Percentiles rank a stretch among this genome's conserved stretches.
Conservation (phyloP, 2,113 vertebrate genomes). For the Peromyscus maniculatus region DNA sequence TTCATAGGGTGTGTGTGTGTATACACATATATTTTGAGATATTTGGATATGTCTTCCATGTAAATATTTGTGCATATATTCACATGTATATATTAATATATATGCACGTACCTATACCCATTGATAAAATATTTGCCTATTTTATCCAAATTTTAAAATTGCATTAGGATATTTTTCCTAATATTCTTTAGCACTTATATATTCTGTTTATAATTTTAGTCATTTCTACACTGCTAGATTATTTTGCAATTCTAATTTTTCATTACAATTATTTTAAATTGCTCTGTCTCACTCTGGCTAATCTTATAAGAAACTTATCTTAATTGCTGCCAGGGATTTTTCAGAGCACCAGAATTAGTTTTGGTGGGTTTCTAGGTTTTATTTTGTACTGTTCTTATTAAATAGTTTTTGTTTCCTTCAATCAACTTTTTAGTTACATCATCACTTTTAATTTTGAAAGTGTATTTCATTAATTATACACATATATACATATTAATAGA, state of each 20-base stretch:
- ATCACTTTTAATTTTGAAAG: constrained; percentile 34
- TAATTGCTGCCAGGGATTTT: constrained; percentile 13
- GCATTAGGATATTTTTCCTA: neutral
- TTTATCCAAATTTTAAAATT: neutral
- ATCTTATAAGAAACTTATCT: neutral
- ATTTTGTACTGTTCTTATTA: neutral
- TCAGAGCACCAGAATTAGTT: neutral
- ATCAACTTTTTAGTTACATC: neutral
- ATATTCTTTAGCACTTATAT: neutral
- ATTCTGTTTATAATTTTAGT: constrained; percentile 37
- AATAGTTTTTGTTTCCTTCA: neutral
- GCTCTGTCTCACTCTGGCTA: neutral
- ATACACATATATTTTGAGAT: neutral
- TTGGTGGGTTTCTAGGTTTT: neutral
- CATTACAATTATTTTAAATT: constrained; percentile 42
- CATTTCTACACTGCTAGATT: neutral
- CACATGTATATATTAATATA: neutral
- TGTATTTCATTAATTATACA: constrained; percentile 16
- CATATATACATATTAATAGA: neutral
- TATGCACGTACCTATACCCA: neutral
- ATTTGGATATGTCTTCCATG: neutral
- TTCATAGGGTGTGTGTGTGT: neutral
- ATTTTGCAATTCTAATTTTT: constrained; percentile 17
- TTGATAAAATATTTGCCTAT: neutral
- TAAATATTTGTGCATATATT: neutral